Base-by-base conservation (phyloP, 2,888 invertebrate genomes). In the Mactromeris polynyma region DNA sequence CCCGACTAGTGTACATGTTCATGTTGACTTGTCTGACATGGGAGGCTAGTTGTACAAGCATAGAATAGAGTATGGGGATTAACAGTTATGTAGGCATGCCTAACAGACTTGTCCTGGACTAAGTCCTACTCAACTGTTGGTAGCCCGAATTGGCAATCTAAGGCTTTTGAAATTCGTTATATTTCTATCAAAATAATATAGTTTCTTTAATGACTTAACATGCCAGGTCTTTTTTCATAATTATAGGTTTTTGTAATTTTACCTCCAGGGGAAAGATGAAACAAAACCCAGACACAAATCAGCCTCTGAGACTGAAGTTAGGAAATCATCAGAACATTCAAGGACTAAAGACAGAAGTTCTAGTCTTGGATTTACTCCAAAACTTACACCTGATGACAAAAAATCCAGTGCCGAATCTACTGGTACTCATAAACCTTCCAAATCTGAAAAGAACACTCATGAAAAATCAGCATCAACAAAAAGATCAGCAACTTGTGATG, bases 401-500 rank as follows among this genome's bases (percentile, higher is more conserved):
- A 79, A 80, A 11, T 46, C 46, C 6, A 31, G 54, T 79, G 46
- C 54, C 40, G 42, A 38, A 21, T 79, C 54, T 19, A 31, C 81
- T n/a, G 19, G 51, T 7, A 26, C 38, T 1, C 40, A 17, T n/a
- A 36, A 69, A 17, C 11, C 33, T 46, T 51, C 83, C 1, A 85
- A 85, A 33, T 26, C 46, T 54, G 36, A 26, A 17, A 31, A 2
- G n/a, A 36, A 73, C 14, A 33, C 14, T 1, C 31, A 19, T 14
- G 73, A 73, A 33, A 73, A 73, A 33, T 64, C 58, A 9, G 2
- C 14, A 38, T 77, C 40, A 77, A 82, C 58, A 14, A 89, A 93
- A 64, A 87, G 88, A 80, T 51, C 64, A 17, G 83, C 81, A 0
- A 54, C 79, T 33, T 64, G 73, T 64, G 81, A 86, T 54, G 78